Evolutionary conservation across 2,888 invertebrate genomes (phyloP), one percentile per base, ranked within the genome.

Genomic region (Brachypalpus laphriformis): DNA sequence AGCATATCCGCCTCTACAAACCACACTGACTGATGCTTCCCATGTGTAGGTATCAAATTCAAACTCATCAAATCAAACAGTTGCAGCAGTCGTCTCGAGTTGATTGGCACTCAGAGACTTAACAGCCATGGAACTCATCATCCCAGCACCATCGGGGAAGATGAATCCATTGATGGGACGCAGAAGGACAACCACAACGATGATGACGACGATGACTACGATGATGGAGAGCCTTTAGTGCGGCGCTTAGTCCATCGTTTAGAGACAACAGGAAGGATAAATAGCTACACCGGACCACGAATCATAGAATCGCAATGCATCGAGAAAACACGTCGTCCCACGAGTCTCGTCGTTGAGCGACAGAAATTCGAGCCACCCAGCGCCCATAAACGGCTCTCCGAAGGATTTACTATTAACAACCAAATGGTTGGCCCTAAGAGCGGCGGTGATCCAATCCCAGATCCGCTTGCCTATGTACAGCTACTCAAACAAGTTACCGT

Each of bases 61-160:
- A 95, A 95, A 89, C 92, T 97, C 87, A 94, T 97, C 0, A 97
- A 97, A 92, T 97, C 97, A 31, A 97, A 97, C 89, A 97, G 97
- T 87, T 97, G 97, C 90, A 96, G 96, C 89, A 97, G 96, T 90
- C 94, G 97, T 31, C 92, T 97, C 63, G 97, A 97, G 90, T 91
- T 97, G 68, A 95, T 96, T 0, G 97, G 96, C 4, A 94, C 96
- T 0, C 87, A 93, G 93, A 77, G 91, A 89, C 72, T 18, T 31
- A 66, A 57, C 66, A 59, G 40, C 61, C 54, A 77, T 16, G 49
- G 49, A 11, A 20, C 20, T 18, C 59, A 82, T 56, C 72, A 82
- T 56, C 85, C 85, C 7, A 65, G 63, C 54, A 85, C 85, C 14
- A 85, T 85, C 20, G 81, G 80, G 0, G 85, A 85, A 31, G 75